Evolutionary conservation across 2,113 vertebrate genomes (phyloP), one percentile per base, ranked within the genome.

Genomic region (Centropus bengalensis): DNA sequence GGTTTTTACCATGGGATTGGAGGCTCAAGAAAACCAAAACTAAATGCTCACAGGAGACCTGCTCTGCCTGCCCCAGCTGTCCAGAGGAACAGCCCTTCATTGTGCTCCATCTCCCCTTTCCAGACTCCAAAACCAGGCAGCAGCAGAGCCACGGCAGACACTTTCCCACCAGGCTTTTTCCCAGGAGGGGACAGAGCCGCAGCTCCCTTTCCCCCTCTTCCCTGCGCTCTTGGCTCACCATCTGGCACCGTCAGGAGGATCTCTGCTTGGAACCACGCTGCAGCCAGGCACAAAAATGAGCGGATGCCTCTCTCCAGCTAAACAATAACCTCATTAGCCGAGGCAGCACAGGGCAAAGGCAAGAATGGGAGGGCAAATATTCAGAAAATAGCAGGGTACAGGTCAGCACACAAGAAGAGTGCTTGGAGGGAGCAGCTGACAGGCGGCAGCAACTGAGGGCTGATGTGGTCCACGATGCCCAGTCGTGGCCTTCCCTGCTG

Each of bases 171-270:
- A 32, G 91, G 82, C 12, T 52, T 44, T 45, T 68, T 58, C 54
- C 69, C 1, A 1, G 70, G 77, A 64, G 52, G 33, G 56, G 28
- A 23, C 79, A 75, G 76, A 73, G 55, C 93, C 62, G 54, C 49
- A n/a, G 68, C 47, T 95, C 84, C 64, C 24, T 36, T 30, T 17
- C 10, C 47, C 55, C 22, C 59, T 82, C 45, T 84, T 49, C n/a
- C 73, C 56, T 1, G 1, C 1, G 38, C 77, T 60, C 8, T 16
- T 7, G 0, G 75, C 68, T 80, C n/a, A 1, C 97, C 94, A 95
- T 94, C 92, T 96, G 95, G 92, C 87, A 40, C 67, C 6, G 66
- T 54, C 58, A 45, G 87, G 87, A 96, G 86, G 54, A 55, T 79
- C 82, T 47, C 36, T 8, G 68, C 73, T 83, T 4, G 19, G 75